phyloP scores from a whole-genome alignment of 2,888 invertebrate species.

The Eilema sororculum region DNA sequence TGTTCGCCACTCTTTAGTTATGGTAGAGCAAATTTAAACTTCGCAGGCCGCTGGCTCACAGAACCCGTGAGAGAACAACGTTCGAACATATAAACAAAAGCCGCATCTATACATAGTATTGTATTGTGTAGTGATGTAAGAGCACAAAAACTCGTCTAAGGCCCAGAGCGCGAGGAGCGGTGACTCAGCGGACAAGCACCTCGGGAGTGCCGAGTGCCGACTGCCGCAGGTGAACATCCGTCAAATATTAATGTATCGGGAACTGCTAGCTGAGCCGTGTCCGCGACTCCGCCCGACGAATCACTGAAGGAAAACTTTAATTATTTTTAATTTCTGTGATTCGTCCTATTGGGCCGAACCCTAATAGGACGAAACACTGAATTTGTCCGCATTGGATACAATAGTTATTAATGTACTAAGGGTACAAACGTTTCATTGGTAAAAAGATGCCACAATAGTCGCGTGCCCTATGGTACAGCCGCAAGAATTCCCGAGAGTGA shows the following conservation, averaged over 20 bases:
- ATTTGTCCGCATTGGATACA: no score
- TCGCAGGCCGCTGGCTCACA: background rate
- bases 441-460: background rate
- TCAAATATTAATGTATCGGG: background rate
- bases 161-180: background rate
- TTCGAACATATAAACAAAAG: background rate
- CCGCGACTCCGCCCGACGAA: background rate
- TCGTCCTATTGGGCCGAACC: no score
- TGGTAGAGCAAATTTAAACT: background rate
- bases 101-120: background rate
- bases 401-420: background rate
- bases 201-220: no score
- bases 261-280: background rate
- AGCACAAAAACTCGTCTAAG: conserved; percentile 23
- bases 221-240: conserved; percentile 14
- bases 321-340: no score
- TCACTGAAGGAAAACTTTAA: no score
- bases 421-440: background rate
- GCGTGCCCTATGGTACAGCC: background rate
- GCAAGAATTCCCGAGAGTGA: background rate
- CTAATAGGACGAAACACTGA: no score
- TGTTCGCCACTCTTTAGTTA: background rate
- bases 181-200: conserved; percentile 16
- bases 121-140: conserved; percentile 13
- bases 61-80: background rate